Base-by-base conservation (phyloP, 2,797 vertebrate species). In the Rhyacichthys aspro region DNA sequence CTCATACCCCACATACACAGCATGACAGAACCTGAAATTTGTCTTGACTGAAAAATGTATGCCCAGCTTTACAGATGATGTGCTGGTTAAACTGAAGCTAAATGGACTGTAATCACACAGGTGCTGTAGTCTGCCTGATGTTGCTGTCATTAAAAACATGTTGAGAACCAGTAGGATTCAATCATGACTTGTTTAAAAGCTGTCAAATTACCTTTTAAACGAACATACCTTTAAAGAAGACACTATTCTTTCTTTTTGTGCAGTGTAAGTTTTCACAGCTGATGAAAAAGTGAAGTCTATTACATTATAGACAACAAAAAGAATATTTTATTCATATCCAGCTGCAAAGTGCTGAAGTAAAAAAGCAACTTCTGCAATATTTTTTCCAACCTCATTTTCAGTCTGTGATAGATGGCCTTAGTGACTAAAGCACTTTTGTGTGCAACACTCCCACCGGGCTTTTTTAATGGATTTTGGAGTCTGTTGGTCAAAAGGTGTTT, bases 301-400 rank as follows among this genome's bases (percentile, higher is more conserved):
- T 55, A 33, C 41, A 43, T 55, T 55, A 52, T 17, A 52, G 34
- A 52, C 48, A 37, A 7, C 10, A 12, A 11, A n/a, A n/a, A 36
- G 34, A 10, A 52, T 52, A 52, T 52, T 52, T 52, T 52, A 52
- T 52, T 52, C 34, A 52, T 52, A 38, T 16, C 6, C 49, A 52
- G 18, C 14, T 55, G 18, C 18, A 41, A 32, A 55, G 39, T 33
- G 53, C 39, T 15, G 14, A 11, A 55, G 38, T 9, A 23, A 52
- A 52, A 12, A 17, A 37, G 33, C 48, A 50, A 50, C 48, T 37
- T 37, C 15, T 37, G 49, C 34, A 52, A 52, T 38, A 52, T 52
- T 37, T 52, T 6, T 38, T 28, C 15, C 49, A 10, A 2, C 5
- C 49, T 52, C 16, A 19, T 52, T 52, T 38, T 52, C 16, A 18